Conservation (phyloP, 1,140 invertebrate species). For the Hermetia illucens region DNA sequence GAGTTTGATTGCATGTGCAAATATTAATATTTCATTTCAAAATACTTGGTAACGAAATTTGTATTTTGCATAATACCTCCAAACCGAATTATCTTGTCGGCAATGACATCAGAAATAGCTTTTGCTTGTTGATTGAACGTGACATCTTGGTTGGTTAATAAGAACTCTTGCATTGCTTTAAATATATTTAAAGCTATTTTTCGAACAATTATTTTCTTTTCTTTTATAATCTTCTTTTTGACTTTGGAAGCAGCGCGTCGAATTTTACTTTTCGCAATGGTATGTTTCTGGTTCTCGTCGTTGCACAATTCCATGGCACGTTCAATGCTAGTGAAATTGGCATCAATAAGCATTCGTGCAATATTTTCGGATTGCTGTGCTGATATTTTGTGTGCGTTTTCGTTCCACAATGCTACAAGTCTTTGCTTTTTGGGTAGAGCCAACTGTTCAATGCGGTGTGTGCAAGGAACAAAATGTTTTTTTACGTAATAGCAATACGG, state of each 20-base stretch:
- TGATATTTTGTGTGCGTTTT: slow-evolving; percentile 11
- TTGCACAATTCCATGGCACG: slow-evolving; percentile 9
- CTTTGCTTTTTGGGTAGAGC: slow-evolving; percentile 14
- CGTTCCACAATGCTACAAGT: background rate
- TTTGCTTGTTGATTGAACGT: background rate
- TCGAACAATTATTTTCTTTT: slow-evolving; percentile 22
- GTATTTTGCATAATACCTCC: too few species aligned
- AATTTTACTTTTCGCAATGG: background rate
- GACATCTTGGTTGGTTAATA: slow-evolving; percentile 23
- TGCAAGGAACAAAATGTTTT: slow-evolving; percentile 15
- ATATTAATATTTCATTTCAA: too few species aligned
- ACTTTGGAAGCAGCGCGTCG: slow-evolving; percentile 9
- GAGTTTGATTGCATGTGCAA: background rate
- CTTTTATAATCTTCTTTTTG: slow-evolving; percentile 15
- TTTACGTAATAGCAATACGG: slow-evolving; percentile 9
- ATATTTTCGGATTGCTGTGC: slow-evolving; percentile 12
- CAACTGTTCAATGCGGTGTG: slow-evolving; percentile 19
- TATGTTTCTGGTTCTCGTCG: too few species aligned
- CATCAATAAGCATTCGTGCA: slow-evolving; percentile 7
- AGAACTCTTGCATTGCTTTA: slow-evolving; percentile 26
- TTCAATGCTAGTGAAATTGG: slow-evolving; percentile 2
- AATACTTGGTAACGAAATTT: too few species aligned
- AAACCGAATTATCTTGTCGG: background rate
- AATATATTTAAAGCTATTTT: slow-evolving; percentile 25
- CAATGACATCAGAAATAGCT: background rate